Conservation (phyloP, 2,113 vertebrate species). For the Sisor rabdophorus region DNA sequence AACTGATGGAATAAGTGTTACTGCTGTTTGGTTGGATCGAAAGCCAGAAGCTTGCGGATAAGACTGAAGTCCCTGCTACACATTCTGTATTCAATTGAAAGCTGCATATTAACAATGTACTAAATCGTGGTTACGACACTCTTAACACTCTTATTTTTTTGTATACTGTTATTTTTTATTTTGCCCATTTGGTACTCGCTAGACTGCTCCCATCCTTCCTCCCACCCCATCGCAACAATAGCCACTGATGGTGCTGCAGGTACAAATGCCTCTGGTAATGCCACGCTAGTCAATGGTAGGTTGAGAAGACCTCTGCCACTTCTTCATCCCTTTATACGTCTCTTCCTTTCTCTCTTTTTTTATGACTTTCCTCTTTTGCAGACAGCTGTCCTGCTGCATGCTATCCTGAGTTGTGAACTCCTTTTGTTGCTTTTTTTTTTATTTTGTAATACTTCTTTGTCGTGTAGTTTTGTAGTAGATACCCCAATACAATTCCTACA, state of each 20-base stretch:
- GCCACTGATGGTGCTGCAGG: slow-evolving; percentile 92
- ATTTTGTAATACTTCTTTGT: slow-evolving; percentile 16
- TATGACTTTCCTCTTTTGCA: slow-evolving; percentile 53
- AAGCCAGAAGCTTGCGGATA: slow-evolving; percentile 1
- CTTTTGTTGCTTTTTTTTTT: slow-evolving; percentile 38
- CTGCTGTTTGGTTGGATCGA: slow-evolving; percentile 1
- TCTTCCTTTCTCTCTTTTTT: slow-evolving; percentile 58
- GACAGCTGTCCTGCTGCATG: slow-evolving; percentile 69
- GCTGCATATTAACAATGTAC: slow-evolving; percentile 39
- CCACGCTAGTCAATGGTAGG: slow-evolving; percentile 99
- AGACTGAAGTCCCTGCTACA: neutral
- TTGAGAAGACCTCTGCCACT: slow-evolving; percentile 75
- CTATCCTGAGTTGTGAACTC: slow-evolving; percentile 58
- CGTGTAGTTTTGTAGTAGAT: neutral
- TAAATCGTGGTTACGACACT: slow-evolving; percentile 42
- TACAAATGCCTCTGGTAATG: slow-evolving; percentile 88
- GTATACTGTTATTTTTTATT: slow-evolving; percentile 51
- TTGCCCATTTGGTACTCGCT: slow-evolving; percentile 81
- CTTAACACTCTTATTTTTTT: slow-evolving; percentile 57
- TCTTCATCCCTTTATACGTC: slow-evolving; percentile 58
- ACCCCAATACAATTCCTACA: slow-evolving; percentile 47
- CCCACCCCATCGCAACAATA: slow-evolving; percentile 88
- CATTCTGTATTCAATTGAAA: slow-evolving; percentile 32
- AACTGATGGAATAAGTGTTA: neutral
- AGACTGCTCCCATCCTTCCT: slow-evolving; percentile 92